phyloP scores from a whole-genome alignment of 1,140 invertebrate genomes.

The Drosophila repletoides region DNA sequence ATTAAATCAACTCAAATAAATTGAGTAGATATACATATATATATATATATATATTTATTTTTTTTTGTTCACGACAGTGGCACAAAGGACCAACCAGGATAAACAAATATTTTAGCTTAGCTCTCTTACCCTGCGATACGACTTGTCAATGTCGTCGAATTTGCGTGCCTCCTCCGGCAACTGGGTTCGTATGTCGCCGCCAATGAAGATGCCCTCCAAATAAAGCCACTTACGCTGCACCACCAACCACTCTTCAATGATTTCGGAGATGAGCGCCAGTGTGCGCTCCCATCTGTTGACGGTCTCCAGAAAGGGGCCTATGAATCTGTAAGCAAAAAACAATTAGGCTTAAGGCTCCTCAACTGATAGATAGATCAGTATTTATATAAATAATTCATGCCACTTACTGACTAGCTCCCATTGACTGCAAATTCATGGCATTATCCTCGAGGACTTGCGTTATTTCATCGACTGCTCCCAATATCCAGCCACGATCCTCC shows the following conservation, averaged over 20 bases:
- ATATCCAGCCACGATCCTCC: conserved; percentile 85
- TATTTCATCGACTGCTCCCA: conserved; percentile 92
- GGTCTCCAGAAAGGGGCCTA: conserved; percentile 91
- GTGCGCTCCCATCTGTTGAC: conserved; percentile 93
- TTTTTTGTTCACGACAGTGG: conserved; percentile 31
- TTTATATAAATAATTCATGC: not conserved
- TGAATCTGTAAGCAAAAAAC: conserved; percentile 85
- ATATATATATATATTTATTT: too few relatives aligned
- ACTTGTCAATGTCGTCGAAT: conserved; percentile 93
- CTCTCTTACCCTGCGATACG: conserved; percentile 86
- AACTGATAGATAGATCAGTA: not conserved
- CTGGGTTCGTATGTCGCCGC: conserved; percentile 92
- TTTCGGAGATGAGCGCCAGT: conserved; percentile 91
- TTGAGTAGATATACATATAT: conserved; percentile 70
- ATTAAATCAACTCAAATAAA: conserved; percentile 79
- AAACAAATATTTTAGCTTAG: conserved; percentile 35
- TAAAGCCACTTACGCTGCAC: conserved; percentile 95
- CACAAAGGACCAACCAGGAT: conserved; percentile 41
- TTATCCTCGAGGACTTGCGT: conserved; percentile 93
- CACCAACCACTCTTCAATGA: conserved; percentile 92
- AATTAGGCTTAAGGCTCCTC: not conserved
- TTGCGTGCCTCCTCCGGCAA: conserved; percentile 93
- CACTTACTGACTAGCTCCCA: conserved; percentile 91
- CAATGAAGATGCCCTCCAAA: conserved; percentile 94
- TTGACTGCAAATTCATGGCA: conserved; percentile 93